Evolutionary conservation across 2,797 vertebrate species (phyloP).

Genomic region (Channa striata): DNA sequence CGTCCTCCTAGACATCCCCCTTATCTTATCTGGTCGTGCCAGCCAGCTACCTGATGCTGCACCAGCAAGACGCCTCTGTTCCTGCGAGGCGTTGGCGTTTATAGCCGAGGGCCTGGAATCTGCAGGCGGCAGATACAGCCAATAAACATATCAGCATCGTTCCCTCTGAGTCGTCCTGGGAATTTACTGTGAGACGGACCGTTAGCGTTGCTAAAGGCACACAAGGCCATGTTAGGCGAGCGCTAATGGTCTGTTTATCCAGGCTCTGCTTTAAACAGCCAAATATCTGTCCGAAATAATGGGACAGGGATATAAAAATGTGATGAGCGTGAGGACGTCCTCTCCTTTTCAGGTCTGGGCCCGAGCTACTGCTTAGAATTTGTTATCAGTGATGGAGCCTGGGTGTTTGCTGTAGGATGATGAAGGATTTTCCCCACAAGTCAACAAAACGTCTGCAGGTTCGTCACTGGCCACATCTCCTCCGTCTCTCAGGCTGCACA

Average conservation of each 20-base stretch:
- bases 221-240: constrained; percentile 64
- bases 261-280: constrained; percentile 68
- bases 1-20: constrained; percentile 42
- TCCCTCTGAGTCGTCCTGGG: constrained; percentile 60
- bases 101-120: constrained; percentile 73
- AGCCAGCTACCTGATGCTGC: constrained; percentile 45
- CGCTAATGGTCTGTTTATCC: constrained; percentile 76
- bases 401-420: background rate
- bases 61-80: constrained; percentile 44
- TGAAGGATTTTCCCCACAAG: too few relatives aligned
- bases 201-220: constrained; percentile 62
- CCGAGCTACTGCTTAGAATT: constrained; percentile 14
- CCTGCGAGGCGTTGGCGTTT: constrained; percentile 68
- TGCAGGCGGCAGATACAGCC: constrained; percentile 81
- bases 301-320: constrained; percentile 52
- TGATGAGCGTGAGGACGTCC: constrained; percentile 41
- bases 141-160: constrained; percentile 82
- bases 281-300: constrained; percentile 67
- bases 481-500: too few relatives aligned
- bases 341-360: constrained; percentile 42
- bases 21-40: constrained; percentile 76
- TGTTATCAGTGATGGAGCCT: background rate
- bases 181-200: constrained; percentile 75
- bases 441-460: background rate
- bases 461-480: too few relatives aligned